Evolutionary conservation across 2,113 vertebrate genomes (phyloP).

Genomic region (Nerophis lumbriciformis): DNA sequence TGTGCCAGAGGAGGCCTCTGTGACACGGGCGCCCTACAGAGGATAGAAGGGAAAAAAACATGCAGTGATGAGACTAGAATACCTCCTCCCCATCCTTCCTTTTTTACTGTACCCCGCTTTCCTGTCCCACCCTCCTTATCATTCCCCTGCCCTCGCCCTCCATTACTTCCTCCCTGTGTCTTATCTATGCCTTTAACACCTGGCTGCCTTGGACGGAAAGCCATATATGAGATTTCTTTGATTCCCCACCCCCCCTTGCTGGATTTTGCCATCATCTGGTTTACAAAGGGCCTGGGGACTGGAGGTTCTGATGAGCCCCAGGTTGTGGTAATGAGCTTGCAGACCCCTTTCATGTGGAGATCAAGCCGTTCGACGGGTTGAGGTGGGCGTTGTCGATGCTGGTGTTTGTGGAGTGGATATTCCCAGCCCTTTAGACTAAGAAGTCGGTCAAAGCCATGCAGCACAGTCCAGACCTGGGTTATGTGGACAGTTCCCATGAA

Average conservation of each 20-base stretch:
- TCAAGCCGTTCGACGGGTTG: constrained; percentile 42
- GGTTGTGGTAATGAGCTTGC: constrained; percentile 61
- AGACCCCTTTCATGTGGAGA: constrained; percentile 63
- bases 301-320: constrained; percentile 41
- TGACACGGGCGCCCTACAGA: constrained; percentile 49
- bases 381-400: constrained; percentile 31
- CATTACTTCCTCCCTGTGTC: constrained; percentile 29
- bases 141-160: constrained; percentile 22
- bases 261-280: constrained; percentile 47
- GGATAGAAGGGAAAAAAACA: constrained; percentile 35
- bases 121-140: constrained; percentile 46
- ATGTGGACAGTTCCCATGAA: constrained; percentile 50
- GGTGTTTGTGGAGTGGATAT: constrained; percentile 45
- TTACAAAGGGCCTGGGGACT: constrained; percentile 44
- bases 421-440: constrained; percentile 36
- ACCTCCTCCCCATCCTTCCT: constrained; percentile 13
- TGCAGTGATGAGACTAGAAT: constrained; percentile 41
- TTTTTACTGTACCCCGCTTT: constrained; percentile 34
- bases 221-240: constrained; percentile 28
- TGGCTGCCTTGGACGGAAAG: constrained; percentile 41
- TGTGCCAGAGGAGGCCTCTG: constrained; percentile 42
- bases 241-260: constrained; percentile 18
- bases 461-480: constrained; percentile 11
- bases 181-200: constrained; percentile 57
- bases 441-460: constrained; percentile 22